Evolutionary conservation across 2,113 vertebrate genomes (phyloP).

Genomic region (Chlorodrepanis virens): DNA sequence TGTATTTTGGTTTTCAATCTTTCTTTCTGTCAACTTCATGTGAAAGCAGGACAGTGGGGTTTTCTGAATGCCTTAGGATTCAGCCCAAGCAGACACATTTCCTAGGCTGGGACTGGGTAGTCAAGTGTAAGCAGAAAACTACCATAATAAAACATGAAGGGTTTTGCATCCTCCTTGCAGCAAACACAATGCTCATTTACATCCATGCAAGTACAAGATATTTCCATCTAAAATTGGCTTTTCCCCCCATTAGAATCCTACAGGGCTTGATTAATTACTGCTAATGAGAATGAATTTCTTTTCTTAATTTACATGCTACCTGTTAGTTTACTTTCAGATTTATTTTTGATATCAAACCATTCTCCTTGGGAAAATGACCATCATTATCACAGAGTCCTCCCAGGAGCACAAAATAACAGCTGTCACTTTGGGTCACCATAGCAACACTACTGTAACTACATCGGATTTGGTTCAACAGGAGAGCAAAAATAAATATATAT

Average conservation of each 20-base stretch:
- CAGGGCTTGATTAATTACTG: conserved; percentile 50
- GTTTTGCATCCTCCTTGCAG: background rate
- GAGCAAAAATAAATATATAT: background rate
- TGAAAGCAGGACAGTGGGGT: background rate
- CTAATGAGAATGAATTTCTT: conserved; percentile 57
- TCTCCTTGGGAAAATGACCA: conserved; percentile 38
- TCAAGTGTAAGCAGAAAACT: background rate
- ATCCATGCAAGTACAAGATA: background rate
- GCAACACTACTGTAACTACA: conserved; percentile 78
- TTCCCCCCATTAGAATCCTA: background rate
- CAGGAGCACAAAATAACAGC: conserved; percentile 70
- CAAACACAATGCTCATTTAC: background rate
- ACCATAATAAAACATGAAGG: background rate
- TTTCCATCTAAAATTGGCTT: conserved; percentile 11
- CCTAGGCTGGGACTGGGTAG: background rate
- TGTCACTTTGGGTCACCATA: conserved; percentile 78
- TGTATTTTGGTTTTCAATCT: background rate
- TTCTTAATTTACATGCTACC: conserved; percentile 18
- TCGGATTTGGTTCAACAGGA: conserved; percentile 24
- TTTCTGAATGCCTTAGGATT: background rate
- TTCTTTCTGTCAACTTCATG: background rate
- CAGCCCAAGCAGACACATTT: background rate
- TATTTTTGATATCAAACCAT: conserved; percentile 36
- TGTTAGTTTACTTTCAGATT: conserved; percentile 45
- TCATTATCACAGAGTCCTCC: conserved; percentile 59